These are phyloP conservation scores for Percopsis omiscomaycus DNA, from an alignment of 2,797 vertebrate species.

Conservation along the genomic window DNA sequence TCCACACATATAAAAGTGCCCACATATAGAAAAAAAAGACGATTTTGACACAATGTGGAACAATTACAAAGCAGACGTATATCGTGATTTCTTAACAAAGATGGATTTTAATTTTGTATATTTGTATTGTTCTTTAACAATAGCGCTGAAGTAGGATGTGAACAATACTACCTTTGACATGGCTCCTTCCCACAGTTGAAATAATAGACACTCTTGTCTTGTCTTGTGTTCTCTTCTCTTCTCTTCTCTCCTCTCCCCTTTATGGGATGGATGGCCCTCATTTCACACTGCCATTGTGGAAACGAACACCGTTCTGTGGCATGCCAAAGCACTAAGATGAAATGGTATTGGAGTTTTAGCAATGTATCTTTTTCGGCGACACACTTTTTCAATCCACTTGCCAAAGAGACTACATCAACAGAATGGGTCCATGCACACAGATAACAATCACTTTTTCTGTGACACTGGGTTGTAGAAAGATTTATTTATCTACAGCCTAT, in stretches of 20 bases:
- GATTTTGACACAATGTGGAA: too few species aligned
- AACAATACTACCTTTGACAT: too few species aligned
- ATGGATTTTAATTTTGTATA: too few species aligned
- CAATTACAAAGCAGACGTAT: too few species aligned
- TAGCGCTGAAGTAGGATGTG: too few species aligned
- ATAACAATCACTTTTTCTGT: not conserved
- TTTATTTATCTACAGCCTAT: not conserved
- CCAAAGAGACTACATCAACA: not conserved
- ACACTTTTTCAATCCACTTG: not conserved
- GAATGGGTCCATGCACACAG: not conserved
- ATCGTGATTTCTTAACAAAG: too few species aligned
- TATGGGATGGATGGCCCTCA: conserved; percentile 11
- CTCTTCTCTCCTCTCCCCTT: not conserved
- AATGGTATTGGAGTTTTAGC: not conserved
- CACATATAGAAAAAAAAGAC: too few species aligned
- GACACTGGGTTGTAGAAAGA: not conserved
- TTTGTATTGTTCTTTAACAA: too few species aligned
- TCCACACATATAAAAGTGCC: too few species aligned
- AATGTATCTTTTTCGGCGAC: not conserved
- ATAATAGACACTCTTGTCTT: not conserved
- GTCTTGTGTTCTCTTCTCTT: not conserved
- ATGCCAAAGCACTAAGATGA: not conserved
- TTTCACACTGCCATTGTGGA: conserved; percentile 17
- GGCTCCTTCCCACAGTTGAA: too few species aligned
- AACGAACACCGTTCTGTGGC: conserved; percentile 8